Evolutionary conservation across 2,797 vertebrate species (phyloP).

Genomic region (Muraenolepis orangiensis): DNA sequence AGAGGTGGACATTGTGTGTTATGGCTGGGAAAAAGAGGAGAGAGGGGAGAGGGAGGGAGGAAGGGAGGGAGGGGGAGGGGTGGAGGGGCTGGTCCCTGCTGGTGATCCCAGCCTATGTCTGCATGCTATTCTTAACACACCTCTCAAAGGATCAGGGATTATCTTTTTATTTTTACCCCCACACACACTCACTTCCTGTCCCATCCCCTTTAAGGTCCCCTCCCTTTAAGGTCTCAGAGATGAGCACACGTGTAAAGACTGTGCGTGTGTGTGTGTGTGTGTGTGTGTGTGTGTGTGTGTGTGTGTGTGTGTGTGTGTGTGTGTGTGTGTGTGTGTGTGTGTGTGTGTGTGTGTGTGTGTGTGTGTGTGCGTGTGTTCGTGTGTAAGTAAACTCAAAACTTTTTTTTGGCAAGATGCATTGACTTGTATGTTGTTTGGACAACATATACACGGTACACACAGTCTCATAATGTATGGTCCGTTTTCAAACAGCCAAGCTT

Average conservation of each 20-base stretch:
- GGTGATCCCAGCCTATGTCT: slow-evolving; percentile 39
- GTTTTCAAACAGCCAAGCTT: not conserved
- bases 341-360: no score
- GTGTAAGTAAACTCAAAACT: not conserved
- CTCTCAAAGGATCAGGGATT: not conserved
- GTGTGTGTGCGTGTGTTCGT: no score
- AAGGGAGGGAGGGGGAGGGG: no score
- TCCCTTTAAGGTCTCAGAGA: not conserved
- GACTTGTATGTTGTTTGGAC: not conserved
- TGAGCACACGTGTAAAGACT: not conserved
- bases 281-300: not conserved
- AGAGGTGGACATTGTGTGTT: slow-evolving; percentile 2
- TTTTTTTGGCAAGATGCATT: not conserved
- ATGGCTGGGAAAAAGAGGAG: slow-evolving; percentile 8
- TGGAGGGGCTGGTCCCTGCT: not conserved
- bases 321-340: not conserved
- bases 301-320: not conserved
- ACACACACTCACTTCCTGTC: slow-evolving; percentile 7
- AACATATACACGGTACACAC: not conserved
- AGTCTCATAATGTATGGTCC: not conserved
- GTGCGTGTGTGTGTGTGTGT: not conserved
- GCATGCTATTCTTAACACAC: not conserved
- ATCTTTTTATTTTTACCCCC: not conserved
- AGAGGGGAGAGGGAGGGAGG: slow-evolving; percentile 3
- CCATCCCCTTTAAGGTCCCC: not conserved